Percentiles rank a stretch among this genome's conserved stretches.
phyloP scores from a whole-genome alignment of 2,888 invertebrate species.

The Labia minor region DNA sequence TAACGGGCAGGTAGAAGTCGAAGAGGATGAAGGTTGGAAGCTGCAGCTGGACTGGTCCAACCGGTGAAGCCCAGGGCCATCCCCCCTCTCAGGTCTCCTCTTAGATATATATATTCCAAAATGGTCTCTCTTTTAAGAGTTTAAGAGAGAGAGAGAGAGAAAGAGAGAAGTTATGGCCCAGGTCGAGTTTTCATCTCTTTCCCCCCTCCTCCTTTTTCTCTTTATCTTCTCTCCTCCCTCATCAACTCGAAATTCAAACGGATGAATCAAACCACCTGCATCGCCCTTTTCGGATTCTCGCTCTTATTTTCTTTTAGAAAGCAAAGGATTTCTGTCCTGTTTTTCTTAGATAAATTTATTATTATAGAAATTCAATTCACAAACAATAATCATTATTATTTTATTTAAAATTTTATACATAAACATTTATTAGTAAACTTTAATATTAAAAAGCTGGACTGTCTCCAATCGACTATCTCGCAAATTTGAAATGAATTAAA shows the following conservation, averaged over 20 bases:
- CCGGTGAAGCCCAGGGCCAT: conserved; percentile 1
- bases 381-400: no score
- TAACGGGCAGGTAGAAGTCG: background rate
- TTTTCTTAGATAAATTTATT: no score
- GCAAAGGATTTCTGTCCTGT: no score
- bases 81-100: background rate
- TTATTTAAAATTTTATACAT: no score
- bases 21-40: background rate
- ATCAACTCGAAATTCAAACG: background rate
- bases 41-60: conserved; percentile 13
- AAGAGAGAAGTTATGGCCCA: background rate
- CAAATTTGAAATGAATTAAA: no score
- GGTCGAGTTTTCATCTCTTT: background rate
- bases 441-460: no score
- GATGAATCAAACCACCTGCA: conserved; percentile 8
- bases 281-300: background rate
- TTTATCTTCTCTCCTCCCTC: background rate
- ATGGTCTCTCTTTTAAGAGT: background rate
- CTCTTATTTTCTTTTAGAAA: conserved; percentile 1
- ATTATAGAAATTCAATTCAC: no score
- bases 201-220: background rate
- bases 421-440: no score
- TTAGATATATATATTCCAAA: conserved; percentile 8
- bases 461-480: no score
- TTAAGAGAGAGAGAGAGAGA: no score